Evolutionary conservation across 2,888 invertebrate species (phyloP), one percentile per base, ranked within the genome.

Genomic region (Ceraclea dissimilis): DNA sequence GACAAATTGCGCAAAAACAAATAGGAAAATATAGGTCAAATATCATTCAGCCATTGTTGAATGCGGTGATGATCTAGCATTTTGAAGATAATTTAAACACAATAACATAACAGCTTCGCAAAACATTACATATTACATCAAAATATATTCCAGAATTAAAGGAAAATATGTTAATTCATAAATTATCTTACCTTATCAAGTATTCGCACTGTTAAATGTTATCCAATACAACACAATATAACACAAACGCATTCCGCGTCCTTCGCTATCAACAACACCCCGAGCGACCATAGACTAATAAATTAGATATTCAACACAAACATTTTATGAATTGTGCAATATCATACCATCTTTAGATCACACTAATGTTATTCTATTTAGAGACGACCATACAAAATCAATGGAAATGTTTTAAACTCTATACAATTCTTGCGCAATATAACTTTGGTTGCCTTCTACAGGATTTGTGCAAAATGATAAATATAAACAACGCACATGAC

Each of bases 221-320:
- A 58, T 58, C 58, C 58, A 55, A 58, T 52, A 47, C 48, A 50
- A 48, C 44, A 20, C 50, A 54, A 52, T 52, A 47, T 49, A 50
- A 44, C 44, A 20, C 50, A 54, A 52, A 51, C 52, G 52, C 58
- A 58, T 58, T 58, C 58, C 58, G 58, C 58, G 58, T 58, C 58
- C 55, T 56, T 52, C 58, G 52, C 55, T 55, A 58, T 58, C 58
- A 58, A 58, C 58, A 58, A 58, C 58, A 58, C 58, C 58, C 58
- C 43, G 55, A n/a, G n/a, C n/a, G n/a, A 58, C 58, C 58, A 58
- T 58, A 58, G 55, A 58, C 34, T 16, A 55, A 39, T 20, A 51
- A 44, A 39, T 43, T 13, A 39, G 39, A 39, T 13, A 39, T 47
- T 48, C 44, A 56, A 57, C 54, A 57, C 54, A 57, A 57, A 57